Base-by-base conservation (phyloP, 2,797 vertebrate genomes). In the Buceros bicornis region DNA sequence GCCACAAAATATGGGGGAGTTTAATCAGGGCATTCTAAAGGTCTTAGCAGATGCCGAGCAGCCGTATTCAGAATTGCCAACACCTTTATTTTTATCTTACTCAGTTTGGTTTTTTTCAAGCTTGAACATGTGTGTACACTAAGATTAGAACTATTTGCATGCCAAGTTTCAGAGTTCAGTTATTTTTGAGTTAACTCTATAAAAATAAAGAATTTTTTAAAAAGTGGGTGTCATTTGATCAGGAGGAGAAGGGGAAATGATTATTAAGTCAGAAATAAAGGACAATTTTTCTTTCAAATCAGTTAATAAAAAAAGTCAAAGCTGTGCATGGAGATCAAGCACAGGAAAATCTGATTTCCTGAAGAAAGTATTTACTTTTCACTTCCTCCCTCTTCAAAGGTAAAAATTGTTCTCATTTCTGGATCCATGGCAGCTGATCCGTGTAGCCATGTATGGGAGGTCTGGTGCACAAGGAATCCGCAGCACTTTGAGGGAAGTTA, bases 61-160 rank as follows among this genome's bases (percentile, higher is more conserved):
- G 66, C 54, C 94, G 77, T 92, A 87, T 61, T 94, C 51, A 18
- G 95, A 90, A 95, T 96, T 82, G 71, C 70, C 43, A 87, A 48
- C 82, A 91, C 53, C 54, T 93, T 96, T 97, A 97, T 97, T 97
- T 97, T 97, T 97, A 95, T 97, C 95, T 90, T 72, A 54, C 50
- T 89, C 18, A 17, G 43, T 96, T 90, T 91, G 76, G 33, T 33
- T 33, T 33, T 94, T 90, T 95, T 92, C 95, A 96, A 92, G 91
- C 37, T 90, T 81, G 86, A 92, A 95, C 95, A 96, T 91, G 77
- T 96, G 93, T 73, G 37, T 93, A 66, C 40, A 11, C 96, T 96
- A 95, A 93, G 64, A 95, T 97, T 97, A 94, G 89, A 90, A 83
- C 58, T 90, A 95, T 94, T 96, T 94, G 81, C 87, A 65, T 88